These are phyloP conservation scores for Nannobrachium achirus DNA, from an alignment of 2,113 vertebrate genomes.

Conservation along the genomic window DNA sequence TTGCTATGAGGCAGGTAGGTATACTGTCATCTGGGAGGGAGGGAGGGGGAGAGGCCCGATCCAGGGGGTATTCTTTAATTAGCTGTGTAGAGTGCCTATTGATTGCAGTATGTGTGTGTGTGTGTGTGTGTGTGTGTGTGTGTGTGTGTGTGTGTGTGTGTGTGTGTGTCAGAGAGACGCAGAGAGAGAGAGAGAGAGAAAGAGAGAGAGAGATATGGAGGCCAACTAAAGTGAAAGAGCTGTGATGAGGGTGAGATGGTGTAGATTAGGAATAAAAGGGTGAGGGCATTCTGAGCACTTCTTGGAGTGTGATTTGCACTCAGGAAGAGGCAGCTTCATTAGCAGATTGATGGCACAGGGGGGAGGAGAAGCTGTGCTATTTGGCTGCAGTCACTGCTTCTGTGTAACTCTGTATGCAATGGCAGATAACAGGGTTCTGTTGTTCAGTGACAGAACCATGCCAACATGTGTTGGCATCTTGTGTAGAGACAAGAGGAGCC, in stretches of 20 bases:
- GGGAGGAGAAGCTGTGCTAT: not conserved
- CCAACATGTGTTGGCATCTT: no score
- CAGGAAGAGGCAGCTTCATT: constrained; percentile 30
- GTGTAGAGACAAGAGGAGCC: no score
- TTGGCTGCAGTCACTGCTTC: not conserved
- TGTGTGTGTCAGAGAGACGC: not conserved
- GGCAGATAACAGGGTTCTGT: not conserved
- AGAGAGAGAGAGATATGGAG: constrained; percentile 22
- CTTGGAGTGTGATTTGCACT: constrained; percentile 48
- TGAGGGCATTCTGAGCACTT: not conserved
- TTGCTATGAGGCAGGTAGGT: constrained; percentile 59
- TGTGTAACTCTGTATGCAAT: not conserved
- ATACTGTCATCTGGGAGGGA: constrained; percentile 49
- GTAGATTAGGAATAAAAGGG: constrained; percentile 54
- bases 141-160: not conserved
- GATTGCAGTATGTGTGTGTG: constrained; percentile 64
- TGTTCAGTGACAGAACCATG: no score
- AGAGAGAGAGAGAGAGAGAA: constrained; percentile 1
- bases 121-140: not conserved
- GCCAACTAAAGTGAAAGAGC: constrained; percentile 21
- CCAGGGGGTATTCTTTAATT: constrained; percentile 65
- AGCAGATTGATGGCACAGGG: not conserved
- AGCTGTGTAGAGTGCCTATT: constrained; percentile 65
- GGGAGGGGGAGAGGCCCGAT: constrained; percentile 45
- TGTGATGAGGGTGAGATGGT: constrained; percentile 63